Conservation (phyloP, 2,888 invertebrate species). For the Drosophila barbarae region DNA sequence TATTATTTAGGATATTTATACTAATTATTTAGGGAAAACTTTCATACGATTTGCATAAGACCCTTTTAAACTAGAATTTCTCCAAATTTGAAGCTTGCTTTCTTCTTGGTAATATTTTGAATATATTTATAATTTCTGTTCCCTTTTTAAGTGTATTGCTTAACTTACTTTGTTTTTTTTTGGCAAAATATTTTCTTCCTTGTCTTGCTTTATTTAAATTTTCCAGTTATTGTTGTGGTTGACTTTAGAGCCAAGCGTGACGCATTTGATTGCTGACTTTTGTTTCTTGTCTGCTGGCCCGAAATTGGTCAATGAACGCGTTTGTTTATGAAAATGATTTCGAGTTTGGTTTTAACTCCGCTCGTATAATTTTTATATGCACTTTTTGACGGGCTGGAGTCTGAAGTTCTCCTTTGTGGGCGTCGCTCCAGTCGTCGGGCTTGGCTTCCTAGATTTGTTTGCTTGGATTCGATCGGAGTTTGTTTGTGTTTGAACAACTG, state of each 20-base stretch:
- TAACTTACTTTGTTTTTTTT: constrained; percentile 2
- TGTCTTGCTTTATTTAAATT: constrained; percentile 43
- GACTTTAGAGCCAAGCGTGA: constrained; percentile 52
- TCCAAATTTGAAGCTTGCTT: fast-evolving
- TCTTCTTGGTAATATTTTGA: background rate
- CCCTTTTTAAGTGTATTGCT: constrained; percentile 7
- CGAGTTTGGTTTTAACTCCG: constrained; percentile 22
- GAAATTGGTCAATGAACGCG: constrained; percentile 69
- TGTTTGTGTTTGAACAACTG: constrained; percentile 1
- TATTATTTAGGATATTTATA: background rate
- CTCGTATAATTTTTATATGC: constrained; percentile 22
- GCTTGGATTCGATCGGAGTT: constrained; percentile 1
- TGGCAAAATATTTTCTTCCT: constrained; percentile 6
- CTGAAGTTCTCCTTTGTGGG: constrained; percentile 26
- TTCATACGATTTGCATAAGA: too few relatives aligned
- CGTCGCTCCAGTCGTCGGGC: constrained; percentile 5
- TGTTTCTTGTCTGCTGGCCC: constrained; percentile 40
- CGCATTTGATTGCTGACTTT: constrained; percentile 47
- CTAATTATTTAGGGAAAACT: background rate
- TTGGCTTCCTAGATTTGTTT: constrained; percentile 25
- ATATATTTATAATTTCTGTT: background rate
- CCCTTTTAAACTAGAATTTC: background rate
- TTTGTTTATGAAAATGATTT: constrained; percentile 47
- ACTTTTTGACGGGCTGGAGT: constrained; percentile 11
- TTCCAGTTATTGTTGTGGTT: constrained; percentile 32